Evolutionary conservation across 2,113 vertebrate genomes (phyloP), one percentile per base, ranked within the genome.

Genomic region (Corydoras maculifer): DNA sequence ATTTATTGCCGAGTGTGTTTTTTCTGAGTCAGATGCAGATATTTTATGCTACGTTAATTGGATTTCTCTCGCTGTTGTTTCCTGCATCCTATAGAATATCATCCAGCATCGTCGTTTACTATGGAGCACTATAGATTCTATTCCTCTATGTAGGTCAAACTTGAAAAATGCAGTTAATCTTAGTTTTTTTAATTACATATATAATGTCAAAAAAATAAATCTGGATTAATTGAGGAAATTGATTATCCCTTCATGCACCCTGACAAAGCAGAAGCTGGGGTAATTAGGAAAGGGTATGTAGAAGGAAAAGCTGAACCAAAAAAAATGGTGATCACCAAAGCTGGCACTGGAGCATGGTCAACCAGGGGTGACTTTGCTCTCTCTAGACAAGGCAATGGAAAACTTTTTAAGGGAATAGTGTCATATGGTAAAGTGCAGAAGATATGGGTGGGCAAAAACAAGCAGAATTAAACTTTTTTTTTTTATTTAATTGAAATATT

Each of bases 131-230:
- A 53, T 49, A 61, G 31, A 60, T 25, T 61, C 10, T 12, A 69
- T 55, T 64, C 30, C 43, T 8, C 6, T 6, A 61, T 58, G 70
- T 79, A 84, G 81, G 78, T 83, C 82, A 82, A 10, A 66, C 67
- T 54, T 76, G 72, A 78, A 77, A 81, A 67, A 75, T 43, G 77
- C 72, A 29, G 79, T 82, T 77, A 77, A 80, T 85, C 80, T 77
- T 80, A 6, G 11, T 43, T 58, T 31, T 49, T 72, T 80, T 81
- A 75, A 85, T 84, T 84, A 83, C 66, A 32, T 70, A 65, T 78
- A 78, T 65, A 77, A 76, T 68, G 76, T 63, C 77, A 71, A 35
- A 63, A 65, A 74, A n/a, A 62, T 70, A 57, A 75, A 79, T 72
- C 61, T 2, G 18, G 70, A 79, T 78, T 55, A 79, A 69, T 78